phyloP scores from a whole-genome alignment of 2,113 vertebrate genomes.

The Toxostoma redivivum region DNA sequence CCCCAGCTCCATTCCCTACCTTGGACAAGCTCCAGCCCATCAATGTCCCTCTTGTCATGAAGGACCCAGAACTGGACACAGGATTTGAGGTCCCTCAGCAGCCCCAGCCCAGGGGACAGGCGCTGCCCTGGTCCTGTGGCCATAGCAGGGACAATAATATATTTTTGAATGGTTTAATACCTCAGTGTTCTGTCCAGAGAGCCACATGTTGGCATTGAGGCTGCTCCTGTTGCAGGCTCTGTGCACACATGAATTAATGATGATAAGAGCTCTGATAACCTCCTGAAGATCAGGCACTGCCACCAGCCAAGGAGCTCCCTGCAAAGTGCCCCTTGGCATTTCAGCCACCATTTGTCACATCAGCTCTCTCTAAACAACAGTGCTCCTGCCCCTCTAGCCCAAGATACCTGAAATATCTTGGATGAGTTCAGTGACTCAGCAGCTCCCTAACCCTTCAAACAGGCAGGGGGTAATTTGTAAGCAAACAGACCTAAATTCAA shows the following conservation, averaged over 20 bases:
- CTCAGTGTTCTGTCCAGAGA: not conserved
- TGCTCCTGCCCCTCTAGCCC: accelerated
- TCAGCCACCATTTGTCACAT: not conserved
- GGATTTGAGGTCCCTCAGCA: not conserved
- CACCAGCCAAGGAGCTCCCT: not conserved
- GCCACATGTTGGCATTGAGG: not conserved
- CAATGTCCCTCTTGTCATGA: accelerated
- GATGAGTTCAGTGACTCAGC: not conserved
- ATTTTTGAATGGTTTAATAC: not conserved
- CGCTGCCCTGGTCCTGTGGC: not conserved
- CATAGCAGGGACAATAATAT: not conserved
- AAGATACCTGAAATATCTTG: not conserved
- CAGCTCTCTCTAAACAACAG: not conserved
- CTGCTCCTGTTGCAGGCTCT: not conserved
- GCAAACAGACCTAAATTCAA: not conserved
- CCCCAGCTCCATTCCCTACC: accelerated
- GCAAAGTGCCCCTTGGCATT: not conserved
- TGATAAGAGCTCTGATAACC: not conserved
- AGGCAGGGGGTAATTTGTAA: not conserved
- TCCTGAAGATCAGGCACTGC: no score
- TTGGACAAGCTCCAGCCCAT: not conserved
- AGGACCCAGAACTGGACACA: not conserved
- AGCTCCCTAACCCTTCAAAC: not conserved
- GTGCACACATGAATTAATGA: no score
- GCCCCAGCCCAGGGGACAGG: not conserved